Conservation (phyloP, 1,140 invertebrate species). For the Physella acuta region DNA sequence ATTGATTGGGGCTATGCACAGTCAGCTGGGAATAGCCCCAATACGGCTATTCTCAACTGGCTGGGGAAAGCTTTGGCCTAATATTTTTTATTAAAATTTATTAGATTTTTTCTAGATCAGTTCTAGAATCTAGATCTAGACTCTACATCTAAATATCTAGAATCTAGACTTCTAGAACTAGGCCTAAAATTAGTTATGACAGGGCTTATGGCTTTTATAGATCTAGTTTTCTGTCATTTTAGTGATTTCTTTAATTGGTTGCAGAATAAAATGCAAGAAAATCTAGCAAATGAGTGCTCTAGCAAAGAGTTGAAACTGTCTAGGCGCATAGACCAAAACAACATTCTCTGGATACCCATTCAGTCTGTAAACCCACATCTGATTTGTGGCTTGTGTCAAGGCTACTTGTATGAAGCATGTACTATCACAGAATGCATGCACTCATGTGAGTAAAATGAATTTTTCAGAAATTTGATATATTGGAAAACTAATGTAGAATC, state of each 20-base stretch:
- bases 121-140: neutral
- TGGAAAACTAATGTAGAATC: neutral
- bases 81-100: neutral
- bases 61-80: too few relatives aligned
- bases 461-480: neutral
- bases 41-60: too few relatives aligned
- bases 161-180: neutral
- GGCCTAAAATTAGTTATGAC: neutral
- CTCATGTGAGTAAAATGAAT: slow-evolving; percentile 54
- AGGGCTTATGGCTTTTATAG: neutral
- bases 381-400: slow-evolving; percentile 60
- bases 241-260: neutral
- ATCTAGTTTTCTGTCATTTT: neutral
- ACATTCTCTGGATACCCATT: slow-evolving; percentile 42
- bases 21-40: neutral
- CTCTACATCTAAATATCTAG: neutral
- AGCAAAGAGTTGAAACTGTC: neutral
- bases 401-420: slow-evolving; percentile 62
- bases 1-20: neutral
- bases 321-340: slow-evolving; percentile 25
- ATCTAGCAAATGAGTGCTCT: neutral
- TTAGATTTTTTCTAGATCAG: neutral
- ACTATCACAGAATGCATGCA: slow-evolving; percentile 64
- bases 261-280: neutral
- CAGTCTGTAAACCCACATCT: slow-evolving; percentile 50